Evolutionary conservation across 2,888 invertebrate species (phyloP).

Genomic region (Galeruca laticollis): DNA sequence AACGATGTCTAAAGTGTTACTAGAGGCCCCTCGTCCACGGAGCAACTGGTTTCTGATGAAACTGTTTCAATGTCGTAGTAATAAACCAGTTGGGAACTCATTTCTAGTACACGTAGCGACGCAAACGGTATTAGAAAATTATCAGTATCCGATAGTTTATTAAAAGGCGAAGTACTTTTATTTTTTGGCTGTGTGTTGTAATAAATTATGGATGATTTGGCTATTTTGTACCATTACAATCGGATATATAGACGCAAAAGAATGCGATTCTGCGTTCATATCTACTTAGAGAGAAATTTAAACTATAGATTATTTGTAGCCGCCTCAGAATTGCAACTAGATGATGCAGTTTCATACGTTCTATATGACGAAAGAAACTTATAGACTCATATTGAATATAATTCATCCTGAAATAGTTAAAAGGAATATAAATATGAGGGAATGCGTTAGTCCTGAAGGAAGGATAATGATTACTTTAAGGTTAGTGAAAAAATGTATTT

Average conservation of each 20-base stretch:
- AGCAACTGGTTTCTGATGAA: slow-evolving; percentile 17
- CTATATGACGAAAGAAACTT: slow-evolving; percentile 31
- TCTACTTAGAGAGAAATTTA: slow-evolving; percentile 25
- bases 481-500: too few relatives aligned
- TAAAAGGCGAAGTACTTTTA: slow-evolving; percentile 6
- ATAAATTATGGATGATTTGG: slow-evolving; percentile 17
- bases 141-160: slow-evolving; percentile 18
- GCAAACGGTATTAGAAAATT: slow-evolving; percentile 12
- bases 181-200: slow-evolving; percentile 7
- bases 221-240: slow-evolving; percentile 17
- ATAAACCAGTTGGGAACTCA: slow-evolving; percentile 12
- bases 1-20: too few relatives aligned
- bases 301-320: slow-evolving; percentile 34
- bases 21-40: neutral
- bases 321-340: too few relatives aligned
- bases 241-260: too few relatives aligned
- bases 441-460: too few relatives aligned
- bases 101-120: slow-evolving; percentile 20
- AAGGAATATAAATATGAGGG: too few relatives aligned
- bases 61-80: slow-evolving; percentile 6
- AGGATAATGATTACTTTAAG: too few relatives aligned
- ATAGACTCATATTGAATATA: slow-evolving; percentile 27
- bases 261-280: too few relatives aligned
- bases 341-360: slow-evolving; percentile 9
- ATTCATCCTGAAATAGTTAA: slow-evolving; percentile 29